Evolutionary conservation across 2,888 invertebrate species (phyloP), one percentile per base, ranked within the genome.

Genomic region (Andrena camellia): DNA sequence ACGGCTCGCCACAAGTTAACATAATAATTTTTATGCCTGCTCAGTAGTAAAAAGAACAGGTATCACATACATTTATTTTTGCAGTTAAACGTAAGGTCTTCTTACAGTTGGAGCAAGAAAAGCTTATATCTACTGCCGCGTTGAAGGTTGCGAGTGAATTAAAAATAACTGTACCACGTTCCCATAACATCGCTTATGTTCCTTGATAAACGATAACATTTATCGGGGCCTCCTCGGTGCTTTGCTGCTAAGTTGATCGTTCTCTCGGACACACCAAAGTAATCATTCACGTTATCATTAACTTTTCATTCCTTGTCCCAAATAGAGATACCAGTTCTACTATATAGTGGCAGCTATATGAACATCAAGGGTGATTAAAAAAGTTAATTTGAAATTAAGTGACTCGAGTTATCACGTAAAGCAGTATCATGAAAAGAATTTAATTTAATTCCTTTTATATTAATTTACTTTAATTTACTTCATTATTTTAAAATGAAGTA

Each of bases 151-250:
- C 35, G 6, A 13, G 6, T 23, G 59, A 60, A 50, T 73, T 33
- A 64, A 75, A 66, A 81, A 77, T 69, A 71, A 74, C 62, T 59
- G 20, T 52, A 72, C 64, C 23, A 48, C 52, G 23, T 64, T 85
- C 71, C 52, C 68, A 72, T 71, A 64, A 64, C 50, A 73, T 73
- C 54, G 33, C 29, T 70, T 35, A 78, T 48, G 77, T 78, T 74
- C 29, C 33, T 71, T 50, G 79, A 77, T 80, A 77, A 77, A 75
- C n/a, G 86, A 86, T 86, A 78, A 87, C 67, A 26, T 76, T 86
- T 86, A 87, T 86, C 84, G 63, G 35, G 6, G 35, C 52, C 72
- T n/a, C 52, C 72, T n/a, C 50, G 48, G 48, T 42, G 48, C 35
- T 60, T 48, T 13, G 50, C 17, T 69, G 60, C 57, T 76, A 74